Base-by-base conservation (phyloP, 2,888 invertebrate species). In the Drosophila nigritarsus region DNA sequence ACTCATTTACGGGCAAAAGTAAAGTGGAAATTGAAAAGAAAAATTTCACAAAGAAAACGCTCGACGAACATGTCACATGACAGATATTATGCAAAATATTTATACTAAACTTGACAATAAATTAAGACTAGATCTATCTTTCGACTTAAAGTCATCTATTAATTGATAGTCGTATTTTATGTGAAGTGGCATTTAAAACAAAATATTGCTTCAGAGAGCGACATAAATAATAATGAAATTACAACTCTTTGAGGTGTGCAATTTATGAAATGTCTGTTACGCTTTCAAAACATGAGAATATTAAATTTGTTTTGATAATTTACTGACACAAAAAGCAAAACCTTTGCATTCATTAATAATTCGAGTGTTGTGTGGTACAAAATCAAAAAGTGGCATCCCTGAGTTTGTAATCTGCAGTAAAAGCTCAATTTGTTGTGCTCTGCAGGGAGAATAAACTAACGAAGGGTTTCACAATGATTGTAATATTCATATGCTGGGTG, bases 11-110 rank as follows among this genome's bases (percentile, higher is more conserved):
- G 61, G 42, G 32, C 20, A 24, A 24, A 45, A 55, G 42, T 49
- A 49, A 60, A 58, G 56, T 58, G 27, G 60, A 63, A 62, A 63
- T 56, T 75, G 55, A 6, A 68, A 62, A 20, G 34, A 62, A 59
- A 45, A 68, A 60, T 56, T 48, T 32, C 48, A 53, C 45, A 49
- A 56, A 56, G 56, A 40, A 29, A 29, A 50, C 50, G n/a, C 50
- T 50, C 50, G 18, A 29, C 8, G 40, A 36, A 30, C 69, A 18
- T n/a, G 36, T 8, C n/a, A 27, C 27, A 38, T 18, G 18, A 3
- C 18, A 55, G n/a, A 18, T 29, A 55, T 2, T 38, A 5, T 38
- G 13, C n/a, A 13, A 9, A 27, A 55, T 38, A 38, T 38, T 38
- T 38, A 4, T 27, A 45, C 20, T 8, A n/a, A 34, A n/a, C n/a